phyloP scores from a whole-genome alignment of 2,888 invertebrate genomes.

The Gandaritis pyraliata region DNA sequence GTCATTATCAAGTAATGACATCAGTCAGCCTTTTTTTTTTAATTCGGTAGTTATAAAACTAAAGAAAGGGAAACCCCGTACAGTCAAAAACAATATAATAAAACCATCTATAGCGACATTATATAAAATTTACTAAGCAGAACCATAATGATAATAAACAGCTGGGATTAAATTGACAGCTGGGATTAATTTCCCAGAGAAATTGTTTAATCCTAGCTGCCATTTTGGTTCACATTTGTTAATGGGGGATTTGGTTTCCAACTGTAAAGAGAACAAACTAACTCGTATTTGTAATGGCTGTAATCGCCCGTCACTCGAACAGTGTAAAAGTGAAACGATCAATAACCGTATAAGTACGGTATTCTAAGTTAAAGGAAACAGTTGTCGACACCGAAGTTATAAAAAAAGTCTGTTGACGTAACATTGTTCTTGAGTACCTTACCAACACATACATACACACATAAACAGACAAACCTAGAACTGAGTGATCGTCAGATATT shows the following conservation, averaged over 20 bases:
- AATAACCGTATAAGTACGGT: neutral
- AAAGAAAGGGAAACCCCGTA: too few species aligned
- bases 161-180: slow-evolving; percentile 10
- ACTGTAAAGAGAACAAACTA: slow-evolving; percentile 8
- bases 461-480: too few species aligned
- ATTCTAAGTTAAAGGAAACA: neutral
- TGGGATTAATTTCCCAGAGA: slow-evolving; percentile 5
- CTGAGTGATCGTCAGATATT: too few species aligned
- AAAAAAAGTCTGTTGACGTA: neutral
- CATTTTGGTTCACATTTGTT: slow-evolving; percentile 6
- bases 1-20: too few species aligned
- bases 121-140: neutral
- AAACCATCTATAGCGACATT: neutral
- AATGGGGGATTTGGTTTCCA: slow-evolving; percentile 7
- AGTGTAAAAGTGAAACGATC: neutral
- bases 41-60: too few species aligned
- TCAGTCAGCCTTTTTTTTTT: too few species aligned
- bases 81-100: too few species aligned
- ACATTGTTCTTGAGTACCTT: too few species aligned
- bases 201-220: slow-evolving; percentile 4
- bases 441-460: too few species aligned
- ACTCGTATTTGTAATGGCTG: neutral
- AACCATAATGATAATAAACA: neutral
- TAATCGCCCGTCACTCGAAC: neutral
- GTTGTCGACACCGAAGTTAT: neutral